Percentiles rank a stretch among this genome's conserved stretches.
phyloP scores from a whole-genome alignment of 2,113 vertebrate species.

The Triplophysa dalaica region DNA sequence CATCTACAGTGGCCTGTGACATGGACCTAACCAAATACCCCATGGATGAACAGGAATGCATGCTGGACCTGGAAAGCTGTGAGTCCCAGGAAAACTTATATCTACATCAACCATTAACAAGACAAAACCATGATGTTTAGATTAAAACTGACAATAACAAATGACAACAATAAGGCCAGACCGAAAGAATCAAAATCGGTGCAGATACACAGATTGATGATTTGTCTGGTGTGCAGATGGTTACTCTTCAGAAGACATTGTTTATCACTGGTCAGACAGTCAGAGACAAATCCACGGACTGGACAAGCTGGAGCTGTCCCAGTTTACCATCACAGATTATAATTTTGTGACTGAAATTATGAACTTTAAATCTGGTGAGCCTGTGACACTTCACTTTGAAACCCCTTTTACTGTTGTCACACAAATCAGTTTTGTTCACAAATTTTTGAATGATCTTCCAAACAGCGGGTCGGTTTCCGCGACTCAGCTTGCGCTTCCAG shows the following conservation, averaged over 20 bases:
- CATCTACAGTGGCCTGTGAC: slow-evolving; percentile 93
- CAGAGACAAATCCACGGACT: slow-evolving; percentile 92
- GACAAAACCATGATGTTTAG: too few species aligned
- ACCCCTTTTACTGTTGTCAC: too few species aligned
- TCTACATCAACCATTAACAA: too few species aligned
- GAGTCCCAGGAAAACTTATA: slow-evolving; percentile 62
- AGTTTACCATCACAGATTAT: slow-evolving; percentile 95
- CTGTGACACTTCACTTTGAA: neutral
- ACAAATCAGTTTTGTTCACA: neutral
- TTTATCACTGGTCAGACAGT: slow-evolving; percentile 96
- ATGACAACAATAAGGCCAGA: too few species aligned
- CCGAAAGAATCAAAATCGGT: too few species aligned
- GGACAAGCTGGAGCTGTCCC: slow-evolving; percentile 93
- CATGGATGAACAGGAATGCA: slow-evolving; percentile 97
- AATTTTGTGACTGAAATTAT: slow-evolving; percentile 88
- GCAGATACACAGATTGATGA: neutral
- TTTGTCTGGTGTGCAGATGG: slow-evolving; percentile 76
- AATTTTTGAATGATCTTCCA: slow-evolving; percentile 13
- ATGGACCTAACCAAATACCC: slow-evolving; percentile 99
- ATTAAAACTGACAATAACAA: too few species aligned
- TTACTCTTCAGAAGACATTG: slow-evolving; percentile 94
- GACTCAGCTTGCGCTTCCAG: slow-evolving; percentile 90
- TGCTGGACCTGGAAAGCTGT: slow-evolving; percentile 97
- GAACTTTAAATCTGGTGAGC: slow-evolving; percentile 95
- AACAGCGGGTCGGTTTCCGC: slow-evolving; percentile 89